Percentiles rank a stretch among this genome's conserved stretches.
These are phyloP conservation scores for Galemys pyrenaicus DNA, from an alignment of 2,113 vertebrate species.

Conservation along the genomic window DNA sequence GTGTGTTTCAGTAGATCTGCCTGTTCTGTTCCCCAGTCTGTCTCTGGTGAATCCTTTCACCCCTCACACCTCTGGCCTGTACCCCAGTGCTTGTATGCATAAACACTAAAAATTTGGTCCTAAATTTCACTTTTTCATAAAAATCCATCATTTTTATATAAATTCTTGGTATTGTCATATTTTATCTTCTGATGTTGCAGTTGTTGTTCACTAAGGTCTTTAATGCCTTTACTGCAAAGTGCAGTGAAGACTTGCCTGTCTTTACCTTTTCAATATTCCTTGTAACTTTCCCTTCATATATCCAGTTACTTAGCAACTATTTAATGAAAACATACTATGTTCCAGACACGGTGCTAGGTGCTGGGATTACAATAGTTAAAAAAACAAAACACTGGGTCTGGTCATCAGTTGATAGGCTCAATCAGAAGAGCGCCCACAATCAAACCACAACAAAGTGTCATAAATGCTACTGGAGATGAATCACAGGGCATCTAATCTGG, in stretches of 20 bases:
- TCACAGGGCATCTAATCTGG: not conserved
- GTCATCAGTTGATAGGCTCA: not conserved
- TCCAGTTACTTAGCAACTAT: not conserved
- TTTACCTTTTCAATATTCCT: not conserved
- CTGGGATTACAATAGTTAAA: not conserved
- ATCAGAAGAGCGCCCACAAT: not conserved
- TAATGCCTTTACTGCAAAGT: slow-evolving; percentile 1
- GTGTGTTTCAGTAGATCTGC: too few species aligned
- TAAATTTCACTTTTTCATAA: slow-evolving; percentile 13
- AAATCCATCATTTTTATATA: not conserved
- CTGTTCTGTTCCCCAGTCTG: too few species aligned
- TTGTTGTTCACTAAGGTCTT: slow-evolving; percentile 2
- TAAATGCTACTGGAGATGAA: not conserved
- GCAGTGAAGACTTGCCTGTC: not conserved
- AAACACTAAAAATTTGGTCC: not conserved
- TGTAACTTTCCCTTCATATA: slow-evolving; percentile 9
- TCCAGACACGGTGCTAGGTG: not conserved
- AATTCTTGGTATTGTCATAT: not conserved
- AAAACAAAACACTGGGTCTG: not conserved
- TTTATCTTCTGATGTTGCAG: not conserved
- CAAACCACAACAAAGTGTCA: not conserved
- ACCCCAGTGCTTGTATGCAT: too few species aligned
- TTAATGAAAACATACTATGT: not conserved
- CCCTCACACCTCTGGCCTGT: too few species aligned
- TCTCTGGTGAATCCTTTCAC: too few species aligned